Evolutionary conservation across 2,888 invertebrate species (phyloP).

Genomic region (Parnassius orleans): DNA sequence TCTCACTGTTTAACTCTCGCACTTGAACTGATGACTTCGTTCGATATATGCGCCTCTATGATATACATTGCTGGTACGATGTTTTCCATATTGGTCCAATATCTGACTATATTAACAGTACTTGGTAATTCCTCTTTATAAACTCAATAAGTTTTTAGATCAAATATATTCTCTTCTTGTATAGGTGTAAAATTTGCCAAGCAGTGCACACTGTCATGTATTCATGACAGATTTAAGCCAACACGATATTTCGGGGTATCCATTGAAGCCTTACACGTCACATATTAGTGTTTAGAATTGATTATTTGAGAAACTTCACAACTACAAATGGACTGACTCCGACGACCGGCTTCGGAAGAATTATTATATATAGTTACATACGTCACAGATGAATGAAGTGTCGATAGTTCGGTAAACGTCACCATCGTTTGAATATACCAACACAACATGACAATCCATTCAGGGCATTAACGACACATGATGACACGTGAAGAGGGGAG

Average conservation of each 20-base stretch:
- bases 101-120: no score
- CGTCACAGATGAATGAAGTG: slow-evolving; percentile 7
- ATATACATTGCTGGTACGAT: slow-evolving; percentile 5
- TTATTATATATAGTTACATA: background rate
- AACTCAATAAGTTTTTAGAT: no score
- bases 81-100: slow-evolving; percentile 16
- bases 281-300: background rate
- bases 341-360: slow-evolving; percentile 2
- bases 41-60: background rate
- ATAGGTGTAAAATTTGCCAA: no score
- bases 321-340: slow-evolving; percentile 11
- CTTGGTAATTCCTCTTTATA: no score
- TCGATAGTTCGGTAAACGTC: slow-evolving; percentile 9
- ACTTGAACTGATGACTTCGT: slow-evolving; percentile 19
- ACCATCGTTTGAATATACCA: slow-evolving; percentile 6
- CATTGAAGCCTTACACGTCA: slow-evolving; percentile 1
- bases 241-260: background rate
- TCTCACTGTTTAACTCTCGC: slow-evolving; percentile 38
- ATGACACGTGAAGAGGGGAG: slow-evolving; percentile 10
- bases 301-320: slow-evolving; percentile 18
- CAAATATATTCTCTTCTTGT: no score
- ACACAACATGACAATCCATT: slow-evolving; percentile 6
- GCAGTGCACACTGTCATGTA: background rate
- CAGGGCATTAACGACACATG: slow-evolving; percentile 14
- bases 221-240: background rate